phyloP scores from a whole-genome alignment of 2,888 invertebrate genomes.

The Parthenolecanium corni region DNA sequence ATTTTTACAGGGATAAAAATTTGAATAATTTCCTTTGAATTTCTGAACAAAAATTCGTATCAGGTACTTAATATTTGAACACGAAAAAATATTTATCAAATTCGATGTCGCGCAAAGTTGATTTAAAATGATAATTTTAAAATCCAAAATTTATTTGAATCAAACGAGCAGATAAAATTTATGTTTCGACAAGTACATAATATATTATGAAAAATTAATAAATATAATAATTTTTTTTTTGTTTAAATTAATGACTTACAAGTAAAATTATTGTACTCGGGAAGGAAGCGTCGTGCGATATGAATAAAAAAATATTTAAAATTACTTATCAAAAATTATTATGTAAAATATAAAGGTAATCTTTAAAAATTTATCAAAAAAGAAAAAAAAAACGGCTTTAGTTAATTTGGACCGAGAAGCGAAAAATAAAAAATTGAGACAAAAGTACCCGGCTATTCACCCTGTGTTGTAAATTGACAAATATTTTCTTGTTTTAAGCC shows the following conservation, averaged over 20 bases:
- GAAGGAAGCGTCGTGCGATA: constrained; percentile 25
- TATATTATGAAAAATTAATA: not conserved
- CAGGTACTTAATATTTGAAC: no score
- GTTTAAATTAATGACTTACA: not conserved
- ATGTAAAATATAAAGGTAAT: not conserved
- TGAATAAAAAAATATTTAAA: not conserved
- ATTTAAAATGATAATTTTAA: not conserved
- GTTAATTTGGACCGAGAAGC: no score
- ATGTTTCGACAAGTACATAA: not conserved
- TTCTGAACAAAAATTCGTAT: no score
- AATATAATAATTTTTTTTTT: constrained; percentile 1
- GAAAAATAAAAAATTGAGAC: no score
- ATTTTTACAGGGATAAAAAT: not conserved
- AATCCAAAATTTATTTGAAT: not conserved
- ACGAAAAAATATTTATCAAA: not conserved
- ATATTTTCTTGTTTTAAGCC: constrained; percentile 9
- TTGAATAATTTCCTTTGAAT: constrained; percentile 3
- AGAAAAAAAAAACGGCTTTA: no score
- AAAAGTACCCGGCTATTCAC: no score
- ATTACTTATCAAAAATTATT: not conserved
- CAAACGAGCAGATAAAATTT: not conserved
- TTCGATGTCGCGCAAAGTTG: not conserved
- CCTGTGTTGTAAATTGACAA: not conserved
- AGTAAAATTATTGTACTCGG: constrained; percentile 3
- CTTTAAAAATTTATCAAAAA: no score